Percentiles rank a stretch among this genome's conserved stretches.
Conservation (phyloP, 2,888 invertebrate genomes). For the Portevinia maculata region DNA sequence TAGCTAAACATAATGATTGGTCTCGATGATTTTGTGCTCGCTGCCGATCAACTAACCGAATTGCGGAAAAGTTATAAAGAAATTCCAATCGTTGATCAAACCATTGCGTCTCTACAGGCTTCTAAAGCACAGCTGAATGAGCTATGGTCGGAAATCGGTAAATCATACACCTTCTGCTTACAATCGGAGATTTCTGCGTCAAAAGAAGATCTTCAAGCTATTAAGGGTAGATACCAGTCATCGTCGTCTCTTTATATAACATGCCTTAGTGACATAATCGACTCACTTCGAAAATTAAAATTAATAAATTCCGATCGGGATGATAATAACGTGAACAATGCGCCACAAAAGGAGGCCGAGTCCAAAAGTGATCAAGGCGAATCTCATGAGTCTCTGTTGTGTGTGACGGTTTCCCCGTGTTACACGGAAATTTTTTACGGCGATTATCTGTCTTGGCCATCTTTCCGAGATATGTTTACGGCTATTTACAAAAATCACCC, state of each 20-base stretch:
- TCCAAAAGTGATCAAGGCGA: not conserved
- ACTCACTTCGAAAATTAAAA: slow-evolving; percentile 7
- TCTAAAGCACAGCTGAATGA: not conserved
- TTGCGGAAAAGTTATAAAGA: slow-evolving; percentile 3
- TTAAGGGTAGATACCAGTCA: not conserved
- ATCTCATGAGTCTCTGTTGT: not conserved
- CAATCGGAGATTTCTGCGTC: not conserved
- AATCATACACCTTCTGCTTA: slow-evolving; percentile 1
- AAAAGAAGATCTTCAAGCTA: not conserved
- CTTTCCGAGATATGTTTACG: slow-evolving; percentile 22
- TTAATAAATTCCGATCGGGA: not conserved
- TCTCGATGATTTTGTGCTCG: slow-evolving; percentile 5
- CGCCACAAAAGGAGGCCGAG: not conserved
- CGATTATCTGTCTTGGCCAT: slow-evolving; percentile 47
- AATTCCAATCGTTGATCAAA: slow-evolving; percentile 6
- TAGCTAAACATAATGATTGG: not conserved
- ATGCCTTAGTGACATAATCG: slow-evolving; percentile 11
- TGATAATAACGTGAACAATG: not conserved
- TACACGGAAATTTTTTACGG: slow-evolving; percentile 36
- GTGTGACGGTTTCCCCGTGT: slow-evolving; percentile 18
- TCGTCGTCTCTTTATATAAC: not conserved
- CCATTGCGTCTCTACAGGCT: not conserved
- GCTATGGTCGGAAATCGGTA: not conserved
- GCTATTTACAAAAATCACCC: slow-evolving; percentile 19
- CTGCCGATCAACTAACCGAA: not conserved